Evolutionary conservation across 2,113 vertebrate genomes (phyloP).

Genomic region (Eretmochelys imbricata): DNA sequence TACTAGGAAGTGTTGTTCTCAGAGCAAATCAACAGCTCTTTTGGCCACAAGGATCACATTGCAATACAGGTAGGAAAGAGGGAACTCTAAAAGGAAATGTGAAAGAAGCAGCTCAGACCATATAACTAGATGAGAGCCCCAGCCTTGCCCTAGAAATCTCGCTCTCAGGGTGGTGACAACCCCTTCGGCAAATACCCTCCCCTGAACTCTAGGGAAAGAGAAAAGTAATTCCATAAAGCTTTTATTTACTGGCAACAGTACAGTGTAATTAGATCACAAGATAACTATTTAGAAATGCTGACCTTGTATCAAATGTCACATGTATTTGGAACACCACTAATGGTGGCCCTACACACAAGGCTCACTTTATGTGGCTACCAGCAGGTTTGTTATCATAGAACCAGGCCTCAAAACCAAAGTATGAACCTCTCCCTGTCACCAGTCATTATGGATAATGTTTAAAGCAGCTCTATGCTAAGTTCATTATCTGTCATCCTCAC

Average conservation of each 20-base stretch:
- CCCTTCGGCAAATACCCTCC: not conserved
- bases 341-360: not conserved
- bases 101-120: not conserved
- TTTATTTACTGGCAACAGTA: not conserved
- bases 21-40: not conserved
- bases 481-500: not conserved
- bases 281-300: not conserved
- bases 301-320: not conserved
- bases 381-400: not conserved
- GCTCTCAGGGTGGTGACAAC: fast-evolving
- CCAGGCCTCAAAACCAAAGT: not conserved
- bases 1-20: not conserved
- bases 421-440: fast-evolving
- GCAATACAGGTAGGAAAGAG: not conserved
- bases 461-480: not conserved
- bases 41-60: not conserved
- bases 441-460: not conserved
- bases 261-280: not conserved
- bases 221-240: not conserved
- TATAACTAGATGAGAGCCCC: not conserved
- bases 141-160: not conserved
- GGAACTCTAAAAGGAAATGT: not conserved
- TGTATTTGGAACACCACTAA: not conserved
- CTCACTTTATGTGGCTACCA: not conserved
- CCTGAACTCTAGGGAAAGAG: not conserved